phyloP scores from a whole-genome alignment of 2,888 invertebrate species.

The Polymixis flavicincta region DNA sequence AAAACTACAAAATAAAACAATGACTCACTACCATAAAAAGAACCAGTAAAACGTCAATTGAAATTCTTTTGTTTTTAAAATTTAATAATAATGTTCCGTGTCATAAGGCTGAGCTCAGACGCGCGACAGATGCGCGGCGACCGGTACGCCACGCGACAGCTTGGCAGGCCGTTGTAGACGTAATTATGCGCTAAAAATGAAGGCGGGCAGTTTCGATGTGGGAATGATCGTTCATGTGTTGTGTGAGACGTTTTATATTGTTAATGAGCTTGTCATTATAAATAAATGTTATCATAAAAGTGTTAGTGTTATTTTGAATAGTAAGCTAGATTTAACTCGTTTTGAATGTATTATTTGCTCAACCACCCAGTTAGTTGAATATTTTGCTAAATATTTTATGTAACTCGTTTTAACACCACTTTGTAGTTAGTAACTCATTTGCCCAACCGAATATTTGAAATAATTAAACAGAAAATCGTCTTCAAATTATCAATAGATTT shows the following conservation, averaged over 20 bases:
- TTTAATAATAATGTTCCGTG: slow-evolving; percentile 43
- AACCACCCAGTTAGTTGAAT: too few relatives aligned
- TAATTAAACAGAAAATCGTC: too few relatives aligned
- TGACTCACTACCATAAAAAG: not conserved
- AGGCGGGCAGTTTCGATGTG: slow-evolving; percentile 68
- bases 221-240: slow-evolving; percentile 50
- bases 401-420: too few relatives aligned
- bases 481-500: too few relatives aligned
- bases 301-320: not conserved
- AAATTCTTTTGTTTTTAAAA: slow-evolving; percentile 55
- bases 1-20: not conserved
- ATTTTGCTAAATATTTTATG: not conserved
- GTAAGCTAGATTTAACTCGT: not conserved
- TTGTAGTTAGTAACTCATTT: too few relatives aligned
- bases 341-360: not conserved
- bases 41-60: slow-evolving; percentile 29
- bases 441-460: too few relatives aligned
- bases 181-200: slow-evolving; percentile 83
- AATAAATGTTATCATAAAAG: slow-evolving; percentile 8
- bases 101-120: slow-evolving; percentile 74
- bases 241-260: slow-evolving; percentile 34
- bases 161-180: slow-evolving; percentile 81
- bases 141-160: slow-evolving; percentile 86
- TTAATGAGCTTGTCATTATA: slow-evolving; percentile 46
- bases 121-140: slow-evolving; percentile 82